Evolutionary conservation across 2,888 invertebrate genomes (phyloP).

Genomic region (Venusia cambrica): DNA sequence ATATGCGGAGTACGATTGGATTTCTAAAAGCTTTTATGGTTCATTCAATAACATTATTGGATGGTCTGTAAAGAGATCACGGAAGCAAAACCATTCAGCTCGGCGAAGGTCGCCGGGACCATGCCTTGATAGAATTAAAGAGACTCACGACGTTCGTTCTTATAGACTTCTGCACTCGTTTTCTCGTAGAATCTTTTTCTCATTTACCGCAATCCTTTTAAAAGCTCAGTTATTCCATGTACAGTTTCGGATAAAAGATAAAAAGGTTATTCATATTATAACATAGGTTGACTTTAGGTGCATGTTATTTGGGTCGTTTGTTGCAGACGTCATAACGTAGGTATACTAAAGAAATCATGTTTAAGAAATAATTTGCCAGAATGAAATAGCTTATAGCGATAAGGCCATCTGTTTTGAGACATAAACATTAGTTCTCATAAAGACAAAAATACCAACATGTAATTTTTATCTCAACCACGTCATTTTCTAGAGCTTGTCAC

Average conservation of each 20-base stretch:
- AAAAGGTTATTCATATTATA: too few species aligned
- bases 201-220: slow-evolving; percentile 61
- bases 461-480: slow-evolving; percentile 28
- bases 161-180: slow-evolving; percentile 32
- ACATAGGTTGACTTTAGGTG: too few species aligned
- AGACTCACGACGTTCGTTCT: slow-evolving; percentile 24
- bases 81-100: slow-evolving; percentile 54
- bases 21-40: slow-evolving; percentile 56
- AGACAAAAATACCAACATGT: slow-evolving; percentile 4
- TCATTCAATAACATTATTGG: slow-evolving; percentile 45
- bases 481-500: slow-evolving; percentile 25
- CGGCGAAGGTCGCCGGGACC: slow-evolving; percentile 53
- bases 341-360: slow-evolving; percentile 1
- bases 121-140: slow-evolving; percentile 42
- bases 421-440: too few species aligned
- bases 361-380: too few species aligned
- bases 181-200: slow-evolving; percentile 48
- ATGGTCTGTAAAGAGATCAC: slow-evolving; percentile 45
- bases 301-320: too few species aligned
- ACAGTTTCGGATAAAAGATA: slow-evolving; percentile 54
- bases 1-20: slow-evolving; percentile 39
- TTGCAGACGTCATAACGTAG: too few species aligned
- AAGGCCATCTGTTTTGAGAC: too few species aligned
- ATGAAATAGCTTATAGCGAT: too few species aligned
- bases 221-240: slow-evolving; percentile 54